These are phyloP conservation scores for Cotesia glomerata DNA, from an alignment of 1,140 invertebrate genomes.

Conservation along the genomic window DNA sequence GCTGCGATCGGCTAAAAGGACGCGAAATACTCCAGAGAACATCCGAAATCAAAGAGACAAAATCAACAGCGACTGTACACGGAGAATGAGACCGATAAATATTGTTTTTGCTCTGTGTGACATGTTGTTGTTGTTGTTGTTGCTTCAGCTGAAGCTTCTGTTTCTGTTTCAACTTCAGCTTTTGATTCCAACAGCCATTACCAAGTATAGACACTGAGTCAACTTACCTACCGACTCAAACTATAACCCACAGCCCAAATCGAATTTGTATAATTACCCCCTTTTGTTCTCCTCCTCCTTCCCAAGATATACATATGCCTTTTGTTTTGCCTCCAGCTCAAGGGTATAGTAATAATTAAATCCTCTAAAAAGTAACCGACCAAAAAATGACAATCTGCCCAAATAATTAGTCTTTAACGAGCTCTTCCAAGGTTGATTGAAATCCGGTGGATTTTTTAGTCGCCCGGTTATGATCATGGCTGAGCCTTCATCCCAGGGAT, in stretches of 20 bases:
- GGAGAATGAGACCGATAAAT: slow-evolving; percentile 46
- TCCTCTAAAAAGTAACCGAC: no score
- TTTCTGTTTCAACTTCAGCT: background rate
- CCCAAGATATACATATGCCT: no score
- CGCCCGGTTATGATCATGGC: no score
- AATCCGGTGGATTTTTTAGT: no score
- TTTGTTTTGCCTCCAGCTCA: no score
- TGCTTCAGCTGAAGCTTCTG: no score
- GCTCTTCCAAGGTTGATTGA: no score
- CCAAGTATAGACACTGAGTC: slow-evolving; percentile 39
- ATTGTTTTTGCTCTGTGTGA: slow-evolving; percentile 44
- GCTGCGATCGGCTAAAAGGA: slow-evolving; percentile 27
- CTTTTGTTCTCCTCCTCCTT: background rate
- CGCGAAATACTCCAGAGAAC: slow-evolving; percentile 13
- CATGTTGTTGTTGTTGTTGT: background rate
- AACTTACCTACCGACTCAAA: background rate
- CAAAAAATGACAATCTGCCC: no score
- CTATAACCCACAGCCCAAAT: background rate
- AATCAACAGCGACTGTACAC: background rate
- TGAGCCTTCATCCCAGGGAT: no score
- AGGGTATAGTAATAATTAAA: no score
- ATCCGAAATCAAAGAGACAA: slow-evolving; percentile 10
- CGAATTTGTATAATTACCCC: background rate
- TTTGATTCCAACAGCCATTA: slow-evolving; percentile 34
- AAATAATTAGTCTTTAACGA: no score